These are phyloP conservation scores for Hanleya hanleyi DNA, from an alignment of 2,888 invertebrate genomes.

Conservation along the genomic window DNA sequence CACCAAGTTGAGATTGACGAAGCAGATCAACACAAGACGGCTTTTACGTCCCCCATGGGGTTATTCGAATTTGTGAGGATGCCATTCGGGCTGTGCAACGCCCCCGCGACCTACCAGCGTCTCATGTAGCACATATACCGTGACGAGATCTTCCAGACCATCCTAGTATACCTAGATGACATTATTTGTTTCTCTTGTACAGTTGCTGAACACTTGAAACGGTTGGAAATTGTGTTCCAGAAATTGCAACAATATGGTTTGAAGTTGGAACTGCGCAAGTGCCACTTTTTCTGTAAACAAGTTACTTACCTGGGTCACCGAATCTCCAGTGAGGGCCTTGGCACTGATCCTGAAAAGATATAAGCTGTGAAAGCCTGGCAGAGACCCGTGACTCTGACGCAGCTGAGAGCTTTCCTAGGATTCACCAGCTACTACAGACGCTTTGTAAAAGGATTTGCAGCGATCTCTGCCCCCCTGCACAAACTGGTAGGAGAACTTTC, in stretches of 20 bases:
- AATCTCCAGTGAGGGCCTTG: constrained; percentile 23
- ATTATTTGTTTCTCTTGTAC: constrained; percentile 23
- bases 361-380: constrained; percentile 24
- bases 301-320: constrained; percentile 35
- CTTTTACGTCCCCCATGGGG: constrained; percentile 20
- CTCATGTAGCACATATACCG: constrained; percentile 31
- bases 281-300: constrained; percentile 26
- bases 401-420: constrained; percentile 31
- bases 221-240: constrained; percentile 28
- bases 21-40: too few species aligned
- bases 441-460: neutral
- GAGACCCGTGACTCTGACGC: constrained; percentile 19
- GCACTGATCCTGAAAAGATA: constrained; percentile 20
- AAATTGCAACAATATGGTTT: constrained; percentile 23
- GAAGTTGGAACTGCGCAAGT: constrained; percentile 30
- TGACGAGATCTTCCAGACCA: constrained; percentile 17
- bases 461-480: neutral
- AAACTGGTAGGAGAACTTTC: constrained; percentile 3
- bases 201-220: constrained; percentile 22
- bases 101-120: constrained; percentile 21
- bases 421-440: neutral
- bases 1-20: too few species aligned
- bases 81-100: constrained; percentile 21
- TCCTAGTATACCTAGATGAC: constrained; percentile 27
- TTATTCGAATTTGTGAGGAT: constrained; percentile 30